These are phyloP conservation scores for Fratercula arctica DNA, from an alignment of 2,797 vertebrate genomes.

Conservation along the genomic window DNA sequence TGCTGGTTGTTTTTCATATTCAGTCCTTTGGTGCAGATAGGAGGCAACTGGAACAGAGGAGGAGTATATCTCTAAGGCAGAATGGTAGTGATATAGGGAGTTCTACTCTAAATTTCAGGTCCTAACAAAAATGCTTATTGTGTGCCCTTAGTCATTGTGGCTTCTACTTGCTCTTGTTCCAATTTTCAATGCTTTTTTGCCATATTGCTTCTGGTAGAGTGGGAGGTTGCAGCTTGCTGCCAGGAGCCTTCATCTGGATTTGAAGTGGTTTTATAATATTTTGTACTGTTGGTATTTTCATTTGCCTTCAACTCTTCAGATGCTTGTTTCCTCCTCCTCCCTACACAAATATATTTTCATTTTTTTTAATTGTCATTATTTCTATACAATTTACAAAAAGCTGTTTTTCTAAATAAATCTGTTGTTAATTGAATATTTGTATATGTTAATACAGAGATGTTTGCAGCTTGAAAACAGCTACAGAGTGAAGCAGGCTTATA, in stretches of 20 bases:
- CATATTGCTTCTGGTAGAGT: neutral
- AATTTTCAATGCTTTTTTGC: neutral
- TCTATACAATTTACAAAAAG: neutral
- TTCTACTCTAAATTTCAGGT: neutral
- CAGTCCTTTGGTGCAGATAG: neutral
- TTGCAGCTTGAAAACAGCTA: neutral
- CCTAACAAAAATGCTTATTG: neutral
- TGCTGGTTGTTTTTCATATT: neutral
- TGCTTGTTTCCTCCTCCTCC: neutral
- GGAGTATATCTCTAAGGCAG: neutral
- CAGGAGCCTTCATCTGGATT: neutral
- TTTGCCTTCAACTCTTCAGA: neutral
- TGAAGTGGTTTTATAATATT: neutral
- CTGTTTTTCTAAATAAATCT: neutral
- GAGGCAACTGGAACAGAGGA: neutral
- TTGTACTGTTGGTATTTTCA: neutral
- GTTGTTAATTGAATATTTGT: neutral
- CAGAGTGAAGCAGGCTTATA: conserved; percentile 13
- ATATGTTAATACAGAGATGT: neutral
- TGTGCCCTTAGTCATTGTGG: neutral
- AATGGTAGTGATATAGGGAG: neutral
- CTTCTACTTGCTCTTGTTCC: neutral
- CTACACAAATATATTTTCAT: neutral
- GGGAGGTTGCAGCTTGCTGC: neutral
- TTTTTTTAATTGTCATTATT: neutral